phyloP scores from a whole-genome alignment of 2,888 invertebrate species.

The Apodemia mormo region DNA sequence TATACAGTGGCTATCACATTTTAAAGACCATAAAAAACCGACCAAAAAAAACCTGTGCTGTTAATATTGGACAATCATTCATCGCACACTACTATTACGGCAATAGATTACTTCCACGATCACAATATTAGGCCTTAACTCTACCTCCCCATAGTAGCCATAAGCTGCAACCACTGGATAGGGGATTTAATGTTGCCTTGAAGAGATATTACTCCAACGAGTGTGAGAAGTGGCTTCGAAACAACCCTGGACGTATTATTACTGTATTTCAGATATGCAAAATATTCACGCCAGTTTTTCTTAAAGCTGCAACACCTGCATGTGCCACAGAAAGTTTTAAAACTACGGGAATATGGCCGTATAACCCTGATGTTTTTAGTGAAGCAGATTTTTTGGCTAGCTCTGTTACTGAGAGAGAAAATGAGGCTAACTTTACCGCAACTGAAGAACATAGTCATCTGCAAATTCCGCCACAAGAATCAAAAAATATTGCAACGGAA shows the following conservation, averaged over 20 bases:
- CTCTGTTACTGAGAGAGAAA: constrained; percentile 1
- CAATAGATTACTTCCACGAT: no score
- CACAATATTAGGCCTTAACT: constrained; percentile 21
- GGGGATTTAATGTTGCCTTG: constrained; percentile 28
- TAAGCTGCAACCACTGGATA: constrained; percentile 34
- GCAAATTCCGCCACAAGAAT: no score
- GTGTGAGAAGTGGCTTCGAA: constrained; percentile 40
- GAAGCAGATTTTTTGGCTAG: not conserved
- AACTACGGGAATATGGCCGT: not conserved
- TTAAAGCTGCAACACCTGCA: not conserved
- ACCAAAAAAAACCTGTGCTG: constrained; percentile 39
- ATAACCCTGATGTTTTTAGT: not conserved
- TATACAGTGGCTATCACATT: constrained; percentile 33
- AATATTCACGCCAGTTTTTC: constrained; percentile 8
- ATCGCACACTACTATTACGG: no score
- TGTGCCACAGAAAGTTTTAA: not conserved
- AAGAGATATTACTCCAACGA: constrained; percentile 37
- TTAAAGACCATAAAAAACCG: constrained; percentile 39
- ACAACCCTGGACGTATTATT: constrained; percentile 39
- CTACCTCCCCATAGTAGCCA: constrained; percentile 34
- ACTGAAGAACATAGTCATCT: no score
- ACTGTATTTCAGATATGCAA: constrained; percentile 14
- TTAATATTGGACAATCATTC: constrained; percentile 18
- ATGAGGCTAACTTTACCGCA: no score
- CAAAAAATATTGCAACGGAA: no score